A percentile compares a stretch with the other conserved stretches of the same genome.
These are phyloP conservation scores for Phania funesta DNA, from an alignment of 2,888 invertebrate species.

Conservation along the genomic window DNA sequence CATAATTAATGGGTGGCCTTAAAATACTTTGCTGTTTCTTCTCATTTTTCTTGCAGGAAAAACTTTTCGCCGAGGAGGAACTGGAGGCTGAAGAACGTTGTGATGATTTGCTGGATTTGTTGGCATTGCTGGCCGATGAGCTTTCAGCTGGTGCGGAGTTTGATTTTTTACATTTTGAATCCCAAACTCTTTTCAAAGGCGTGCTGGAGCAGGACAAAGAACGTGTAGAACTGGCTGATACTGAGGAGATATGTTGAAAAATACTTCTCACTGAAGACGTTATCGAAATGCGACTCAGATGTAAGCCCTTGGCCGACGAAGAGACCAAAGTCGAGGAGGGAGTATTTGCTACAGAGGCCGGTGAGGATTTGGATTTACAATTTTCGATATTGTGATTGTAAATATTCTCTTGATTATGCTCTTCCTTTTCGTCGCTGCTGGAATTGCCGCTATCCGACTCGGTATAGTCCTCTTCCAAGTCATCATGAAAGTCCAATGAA, in stretches of 20 bases:
- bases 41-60: slow-evolving; percentile 71
- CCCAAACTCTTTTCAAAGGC: slow-evolving; percentile 73
- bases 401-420: slow-evolving; percentile 48
- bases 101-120: slow-evolving; percentile 37
- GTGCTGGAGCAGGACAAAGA: slow-evolving; percentile 84
- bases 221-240: slow-evolving; percentile 83
- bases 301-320: slow-evolving; percentile 68
- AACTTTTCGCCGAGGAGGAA: slow-evolving; percentile 58
- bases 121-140: not conserved
- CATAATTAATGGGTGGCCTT: slow-evolving; percentile 88
- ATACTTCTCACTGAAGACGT: slow-evolving; percentile 85
- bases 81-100: slow-evolving; percentile 49
- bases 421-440: slow-evolving; percentile 69
- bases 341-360: slow-evolving; percentile 37
- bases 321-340: slow-evolving; percentile 60
- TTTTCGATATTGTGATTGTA: slow-evolving; percentile 43
- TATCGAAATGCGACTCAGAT: slow-evolving; percentile 79
- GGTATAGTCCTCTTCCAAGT: slow-evolving; percentile 56
- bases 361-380: slow-evolving; percentile 51
- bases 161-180: slow-evolving; percentile 56
- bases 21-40: slow-evolving; percentile 86
- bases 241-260: slow-evolving; percentile 83
- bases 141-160: slow-evolving; percentile 47
- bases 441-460: slow-evolving; percentile 65
- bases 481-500: slow-evolving; percentile 71